Evolutionary conservation across 2,797 vertebrate species (phyloP), one percentile per base, ranked within the genome.

Genomic region (Margarornis squamiger): DNA sequence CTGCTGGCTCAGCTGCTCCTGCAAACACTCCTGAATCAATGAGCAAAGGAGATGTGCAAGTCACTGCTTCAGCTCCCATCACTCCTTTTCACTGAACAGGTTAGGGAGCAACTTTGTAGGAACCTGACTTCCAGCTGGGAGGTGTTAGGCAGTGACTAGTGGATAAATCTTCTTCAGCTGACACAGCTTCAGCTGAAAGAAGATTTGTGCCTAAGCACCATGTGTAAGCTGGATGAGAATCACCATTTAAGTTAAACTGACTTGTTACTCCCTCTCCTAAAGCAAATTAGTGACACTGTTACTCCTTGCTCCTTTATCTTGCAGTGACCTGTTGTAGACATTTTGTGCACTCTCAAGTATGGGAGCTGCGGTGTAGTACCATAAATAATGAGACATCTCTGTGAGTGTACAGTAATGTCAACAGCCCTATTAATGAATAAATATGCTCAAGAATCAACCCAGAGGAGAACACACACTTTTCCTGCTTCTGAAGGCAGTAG

Each of bases 11-110:
- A 55, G 59, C 38, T 88, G 57, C 65, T 84, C 43, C 71, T 79
- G 30, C 20, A 75, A 70, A 54, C 0, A 0, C 7, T 76, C 39
- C 30, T 1, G 3, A 62, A 83, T 71, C 34, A 14, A 12, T 20
- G 36, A 84, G 51, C 0, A 1, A 48, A 26, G 39, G 59, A 91
- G 43, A 26, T 0, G 0, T 2, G 1, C 72, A 52, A 66, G 55
- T 51, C 59, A 19, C 63, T 63, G 63, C 66, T 62, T 34, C 57
- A 62, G 71, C 59, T 91, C 67, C 39, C n/a, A 21, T 55, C 22
- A 14, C 27, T 88, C 38, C 48, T 88, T 77, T 79, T 55, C 82
- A 70, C 18, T 24, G 65, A 86, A 15, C 14, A 58, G 48, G 27
- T 84, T 55, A 70, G 36, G 46, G 38, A 43, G 43, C 36, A 66